phyloP scores from a whole-genome alignment of 2,888 invertebrate genomes.

The Metalampra italica region DNA sequence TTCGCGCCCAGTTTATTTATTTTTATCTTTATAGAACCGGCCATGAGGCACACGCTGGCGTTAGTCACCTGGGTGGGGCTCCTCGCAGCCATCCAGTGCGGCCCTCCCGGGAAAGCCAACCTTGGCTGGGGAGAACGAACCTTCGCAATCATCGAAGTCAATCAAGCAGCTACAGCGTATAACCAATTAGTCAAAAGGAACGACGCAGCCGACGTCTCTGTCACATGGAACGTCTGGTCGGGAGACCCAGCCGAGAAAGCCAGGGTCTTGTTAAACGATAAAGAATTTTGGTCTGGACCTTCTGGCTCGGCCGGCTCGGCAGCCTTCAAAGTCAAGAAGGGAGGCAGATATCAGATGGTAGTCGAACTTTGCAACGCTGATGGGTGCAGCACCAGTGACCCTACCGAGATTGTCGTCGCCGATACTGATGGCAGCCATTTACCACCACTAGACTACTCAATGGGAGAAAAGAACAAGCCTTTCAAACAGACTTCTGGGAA shows the following conservation, averaged over 20 bases:
- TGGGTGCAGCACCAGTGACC: conserved; percentile 61
- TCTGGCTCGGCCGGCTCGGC: conserved; percentile 55
- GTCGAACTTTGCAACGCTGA: conserved; percentile 66
- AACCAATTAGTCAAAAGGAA: conserved; percentile 63
- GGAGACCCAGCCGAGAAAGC: conserved; percentile 62
- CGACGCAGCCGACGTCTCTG: conserved; percentile 64
- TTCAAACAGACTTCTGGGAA: conserved; percentile 72
- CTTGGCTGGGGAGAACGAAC: conserved; percentile 71
- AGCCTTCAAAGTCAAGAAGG: conserved; percentile 64
- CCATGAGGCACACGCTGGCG: conserved; percentile 52
- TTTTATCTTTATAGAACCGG: conserved; percentile 61
- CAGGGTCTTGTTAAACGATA: conserved; percentile 51
- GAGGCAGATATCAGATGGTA: conserved; percentile 65
- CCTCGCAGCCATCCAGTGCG: conserved; percentile 40
- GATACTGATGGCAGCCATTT: conserved; percentile 73
- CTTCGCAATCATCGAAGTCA: conserved; percentile 70
- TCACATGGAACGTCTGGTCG: conserved; percentile 73
- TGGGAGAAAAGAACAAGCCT: conserved; percentile 65
- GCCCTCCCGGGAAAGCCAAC: conserved; percentile 63
- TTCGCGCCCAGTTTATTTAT: conserved; percentile 39
- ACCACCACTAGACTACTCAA: conserved; percentile 56
- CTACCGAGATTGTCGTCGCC: conserved; percentile 65
- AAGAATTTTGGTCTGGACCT: conserved; percentile 60
- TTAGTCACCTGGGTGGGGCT: conserved; percentile 44
- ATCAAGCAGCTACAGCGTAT: conserved; percentile 71